Percentiles rank a stretch among this genome's conserved stretches.
These are phyloP conservation scores for Apostichopus californicus DNA, from an alignment of 35 echinoderm and acorn worm species.

Conservation along the genomic window DNA sequence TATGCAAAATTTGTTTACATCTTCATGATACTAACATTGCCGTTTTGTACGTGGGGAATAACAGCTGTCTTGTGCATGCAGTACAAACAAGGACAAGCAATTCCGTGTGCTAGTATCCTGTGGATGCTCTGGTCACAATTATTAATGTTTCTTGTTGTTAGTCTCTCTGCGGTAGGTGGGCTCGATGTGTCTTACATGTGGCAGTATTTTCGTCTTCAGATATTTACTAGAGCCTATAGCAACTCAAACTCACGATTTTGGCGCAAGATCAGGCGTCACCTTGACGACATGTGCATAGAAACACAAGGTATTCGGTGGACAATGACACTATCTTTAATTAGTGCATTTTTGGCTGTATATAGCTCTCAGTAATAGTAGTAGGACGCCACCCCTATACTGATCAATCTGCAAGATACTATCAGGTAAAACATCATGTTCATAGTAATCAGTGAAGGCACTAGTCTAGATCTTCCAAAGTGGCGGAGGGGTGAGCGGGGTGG, in stretches of 20 bases:
- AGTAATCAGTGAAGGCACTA: too few relatives aligned
- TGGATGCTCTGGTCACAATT: constrained; percentile 20
- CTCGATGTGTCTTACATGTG: constrained; percentile 22
- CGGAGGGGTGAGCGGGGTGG: too few relatives aligned
- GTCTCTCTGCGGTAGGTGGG: not conserved
- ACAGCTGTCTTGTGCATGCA: constrained; percentile 6
- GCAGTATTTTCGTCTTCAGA: not conserved
- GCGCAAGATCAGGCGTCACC: not conserved
- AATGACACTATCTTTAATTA: constrained; percentile 23
- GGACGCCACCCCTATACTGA: not conserved
- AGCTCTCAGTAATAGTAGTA: not conserved
- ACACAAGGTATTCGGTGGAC: constrained; percentile 11
- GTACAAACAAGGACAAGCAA: not conserved
- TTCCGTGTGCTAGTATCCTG: not conserved
- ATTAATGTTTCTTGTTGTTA: not conserved
- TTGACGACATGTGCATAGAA: not conserved
- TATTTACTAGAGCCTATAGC: not conserved
- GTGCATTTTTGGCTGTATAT: not conserved
- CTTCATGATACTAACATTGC: not conserved
- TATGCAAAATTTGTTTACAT: constrained; percentile 22
- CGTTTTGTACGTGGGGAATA: constrained; percentile 12
- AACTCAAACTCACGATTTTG: not conserved
- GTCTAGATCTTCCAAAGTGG: too few relatives aligned
- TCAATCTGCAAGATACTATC: too few relatives aligned
- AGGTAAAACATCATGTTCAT: too few relatives aligned